These are phyloP conservation scores for Ormyrus pomaceus DNA, from an alignment of 2,888 invertebrate species.

Conservation along the genomic window DNA sequence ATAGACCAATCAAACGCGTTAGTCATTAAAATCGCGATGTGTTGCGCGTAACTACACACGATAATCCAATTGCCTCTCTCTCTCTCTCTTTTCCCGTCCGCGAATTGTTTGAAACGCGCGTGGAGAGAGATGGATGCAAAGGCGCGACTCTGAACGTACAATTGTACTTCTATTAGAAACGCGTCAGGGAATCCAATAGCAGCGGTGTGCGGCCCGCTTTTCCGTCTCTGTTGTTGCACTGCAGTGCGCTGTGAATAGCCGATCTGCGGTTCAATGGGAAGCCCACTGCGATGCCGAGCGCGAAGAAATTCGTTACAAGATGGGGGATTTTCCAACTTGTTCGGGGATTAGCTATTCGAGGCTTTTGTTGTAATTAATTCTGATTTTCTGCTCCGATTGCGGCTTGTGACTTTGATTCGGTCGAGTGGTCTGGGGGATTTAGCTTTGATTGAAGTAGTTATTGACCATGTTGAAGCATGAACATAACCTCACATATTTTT, in stretches of 20 bases:
- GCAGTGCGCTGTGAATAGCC: constrained; percentile 13
- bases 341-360: no score
- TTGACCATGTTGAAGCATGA: no score
- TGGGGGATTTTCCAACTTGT: background rate
- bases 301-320: background rate
- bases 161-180: constrained; percentile 36
- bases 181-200: constrained; percentile 6
- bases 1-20: constrained; percentile 20
- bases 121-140: background rate
- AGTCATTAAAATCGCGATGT: background rate
- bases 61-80: constrained; percentile 40
- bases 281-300: background rate
- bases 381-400: no score
- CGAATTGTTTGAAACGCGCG: background rate
- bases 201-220: no score
- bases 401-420: no score
- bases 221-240: background rate
- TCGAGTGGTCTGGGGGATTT: no score
- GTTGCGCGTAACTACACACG: constrained; percentile 3
- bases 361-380: no score
- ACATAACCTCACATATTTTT: no score
- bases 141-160: background rate
- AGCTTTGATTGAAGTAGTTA: no score
- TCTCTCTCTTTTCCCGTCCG: background rate
- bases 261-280: constrained; percentile 23